These are phyloP conservation scores for Plumapathes pennacea DNA, from an alignment of 92 coral and sea anemone species.

Conservation along the genomic window DNA sequence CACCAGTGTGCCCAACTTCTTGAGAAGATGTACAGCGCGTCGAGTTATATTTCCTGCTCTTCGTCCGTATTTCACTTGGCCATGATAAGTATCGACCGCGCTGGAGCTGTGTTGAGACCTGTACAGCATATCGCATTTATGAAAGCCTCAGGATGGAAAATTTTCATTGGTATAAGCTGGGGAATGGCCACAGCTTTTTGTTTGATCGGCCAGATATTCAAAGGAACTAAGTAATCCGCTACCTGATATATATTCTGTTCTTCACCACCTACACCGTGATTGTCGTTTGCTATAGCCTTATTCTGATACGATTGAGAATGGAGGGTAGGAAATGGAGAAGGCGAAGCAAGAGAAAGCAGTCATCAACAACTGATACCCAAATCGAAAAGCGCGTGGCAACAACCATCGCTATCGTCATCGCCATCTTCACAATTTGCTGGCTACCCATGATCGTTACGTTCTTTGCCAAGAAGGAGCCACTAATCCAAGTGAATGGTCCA, in stretches of 20 bases:
- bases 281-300: too few relatives aligned
- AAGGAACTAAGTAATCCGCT: too few relatives aligned
- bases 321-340: too few relatives aligned
- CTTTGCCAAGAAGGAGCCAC: conserved; percentile 8
- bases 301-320: too few relatives aligned
- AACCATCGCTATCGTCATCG: conserved; percentile 33
- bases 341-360: too few relatives aligned
- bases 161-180: conserved; percentile 32
- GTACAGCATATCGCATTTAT: conserved; percentile 28
- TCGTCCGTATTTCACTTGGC: conserved; percentile 49
- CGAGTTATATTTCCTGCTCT: conserved; percentile 34
- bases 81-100: conserved; percentile 50
- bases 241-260: too few relatives aligned
- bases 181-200: too few relatives aligned
- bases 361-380: conserved; percentile 11
- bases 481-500: not conserved
- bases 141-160: conserved; percentile 29
- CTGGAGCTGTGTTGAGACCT: conserved; percentile 36
- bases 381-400: conserved; percentile 35
- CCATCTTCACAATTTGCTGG: conserved; percentile 27
- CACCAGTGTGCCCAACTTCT: conserved; percentile 20
- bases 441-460: conserved; percentile 11
- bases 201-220: too few relatives aligned
- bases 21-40: conserved; percentile 13
- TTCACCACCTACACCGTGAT: too few relatives aligned